Base-by-base conservation (phyloP, 1,140 invertebrate species). In the Neomicropteryx cornuta region DNA sequence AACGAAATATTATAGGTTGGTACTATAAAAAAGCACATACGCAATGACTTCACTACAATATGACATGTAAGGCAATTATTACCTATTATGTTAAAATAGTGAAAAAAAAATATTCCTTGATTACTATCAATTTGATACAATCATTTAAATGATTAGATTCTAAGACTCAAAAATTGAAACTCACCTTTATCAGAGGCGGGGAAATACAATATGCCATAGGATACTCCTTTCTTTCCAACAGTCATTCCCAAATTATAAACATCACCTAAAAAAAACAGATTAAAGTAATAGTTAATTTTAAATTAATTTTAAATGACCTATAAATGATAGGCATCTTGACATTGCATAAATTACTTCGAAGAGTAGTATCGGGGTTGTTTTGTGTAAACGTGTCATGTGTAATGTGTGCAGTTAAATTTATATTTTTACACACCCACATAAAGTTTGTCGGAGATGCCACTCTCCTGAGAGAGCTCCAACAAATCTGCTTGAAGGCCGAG, bases 191-290 rank as follows among this genome's bases (percentile, higher is more conserved):
- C 53, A 3, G 57, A 62, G 21, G 60, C 48, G 41, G 79, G 75
- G 59, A 88, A 87, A 46, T 77, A 71, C 1, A 86, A 70, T 5
- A 91, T 72, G 13, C 70, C 75, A 46, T 88, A 85, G 6, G 64
- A 63, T 5, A 84, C 75, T 11, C 81, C 79, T 4, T 68, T 69
- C 30, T 68, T 63, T 1, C 75, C 74, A n/a, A 86, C 50, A 4
- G 75, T 73, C 54, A 86, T 64, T 21, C 84, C 87, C 16, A 90
- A 56, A 55, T 91, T 91, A 53, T 80, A 90, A 10, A 87, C 75
- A 23, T 74, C 75, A 34, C 65, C 70, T 72, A 44, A 42, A 65
- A 59, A 14, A 28, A 41, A 34, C 36, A 29, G n/a, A n/a, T n/a
- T n/a, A n/a, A n/a, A 8, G n/a, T 27, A 27, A 8, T 8, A 8